Conservation (phyloP, 53 echinoderm and acorn worm species). For the Zoroaster sp. region DNA sequence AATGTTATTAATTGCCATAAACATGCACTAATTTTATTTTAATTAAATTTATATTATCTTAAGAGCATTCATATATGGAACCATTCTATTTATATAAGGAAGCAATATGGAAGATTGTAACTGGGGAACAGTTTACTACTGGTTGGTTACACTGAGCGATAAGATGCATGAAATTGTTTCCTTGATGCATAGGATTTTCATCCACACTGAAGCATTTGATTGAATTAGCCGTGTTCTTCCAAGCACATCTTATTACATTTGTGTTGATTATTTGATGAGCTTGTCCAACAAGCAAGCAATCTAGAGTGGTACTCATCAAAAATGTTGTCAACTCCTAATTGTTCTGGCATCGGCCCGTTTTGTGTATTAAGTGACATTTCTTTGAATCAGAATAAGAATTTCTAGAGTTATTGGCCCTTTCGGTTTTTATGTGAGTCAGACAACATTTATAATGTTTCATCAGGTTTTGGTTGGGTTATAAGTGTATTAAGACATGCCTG, state of each 20-base stretch:
- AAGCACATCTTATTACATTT: conserved; percentile 16
- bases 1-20: not conserved
- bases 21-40: not conserved
- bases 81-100: not conserved
- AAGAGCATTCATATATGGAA: not conserved
- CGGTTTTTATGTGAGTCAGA: not conserved
- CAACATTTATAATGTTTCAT: not conserved
- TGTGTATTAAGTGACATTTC: not conserved
- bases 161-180: conserved; percentile 31
- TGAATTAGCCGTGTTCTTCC: conserved; percentile 14
- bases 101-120: not conserved
- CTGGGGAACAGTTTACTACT: not conserved
- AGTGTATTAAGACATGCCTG: not conserved
- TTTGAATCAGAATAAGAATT: not conserved
- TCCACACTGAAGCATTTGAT: not conserved
- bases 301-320: not conserved
- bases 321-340: not conserved
- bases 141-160: not conserved
- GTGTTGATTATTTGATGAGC: not conserved
- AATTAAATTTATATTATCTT: too few relatives aligned
- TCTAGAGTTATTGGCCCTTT: not conserved
- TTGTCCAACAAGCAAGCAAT: not conserved
- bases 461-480: not conserved
- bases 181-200: conserved; percentile 9
- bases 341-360: not conserved